phyloP scores from a whole-genome alignment of 2,888 invertebrate species.

The Drosophila neutralis region DNA sequence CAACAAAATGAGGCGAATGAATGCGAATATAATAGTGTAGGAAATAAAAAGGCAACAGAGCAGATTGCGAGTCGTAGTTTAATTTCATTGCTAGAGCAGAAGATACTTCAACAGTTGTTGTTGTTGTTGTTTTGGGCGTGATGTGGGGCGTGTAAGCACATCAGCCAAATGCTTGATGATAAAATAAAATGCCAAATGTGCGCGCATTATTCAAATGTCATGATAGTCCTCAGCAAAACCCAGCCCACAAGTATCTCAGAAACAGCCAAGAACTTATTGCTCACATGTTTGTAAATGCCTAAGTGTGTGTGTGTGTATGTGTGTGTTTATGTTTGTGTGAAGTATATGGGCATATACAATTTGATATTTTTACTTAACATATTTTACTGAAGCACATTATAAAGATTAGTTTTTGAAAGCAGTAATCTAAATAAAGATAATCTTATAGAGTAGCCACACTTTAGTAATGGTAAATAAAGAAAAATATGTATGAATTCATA shows the following conservation, averaged over 20 bases:
- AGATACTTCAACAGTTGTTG: slow-evolving; percentile 24
- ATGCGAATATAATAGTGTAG: slow-evolving; percentile 62
- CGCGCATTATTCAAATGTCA: slow-evolving; percentile 77
- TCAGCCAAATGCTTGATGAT: slow-evolving; percentile 74
- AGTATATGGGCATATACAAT: slow-evolving; percentile 5
- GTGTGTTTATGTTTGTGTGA: neutral
- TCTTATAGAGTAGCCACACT: neutral
- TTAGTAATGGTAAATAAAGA: neutral
- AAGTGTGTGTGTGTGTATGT: neutral
- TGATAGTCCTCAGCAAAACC: slow-evolving; percentile 59
- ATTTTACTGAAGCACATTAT: slow-evolving; percentile 5
- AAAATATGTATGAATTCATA: neutral
- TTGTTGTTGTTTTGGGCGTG: slow-evolving; percentile 20
- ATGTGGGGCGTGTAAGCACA: slow-evolving; percentile 53
- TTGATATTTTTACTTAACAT: slow-evolving; percentile 8
- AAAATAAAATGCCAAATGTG: slow-evolving; percentile 80
- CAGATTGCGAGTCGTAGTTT: slow-evolving; percentile 61
- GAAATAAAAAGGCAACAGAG: slow-evolving; percentile 56
- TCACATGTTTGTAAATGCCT: neutral
- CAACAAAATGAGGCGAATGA: slow-evolving; percentile 55
- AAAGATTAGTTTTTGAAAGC: slow-evolving; percentile 1
- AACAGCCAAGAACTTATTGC: slow-evolving; percentile 10
- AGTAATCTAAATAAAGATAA: slow-evolving; percentile 6
- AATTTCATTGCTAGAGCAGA: slow-evolving; percentile 67
- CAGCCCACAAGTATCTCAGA: slow-evolving; percentile 5